Evolutionary conservation across 1,140 invertebrate species (phyloP).

Genomic region (Dreissena rostriformis): DNA sequence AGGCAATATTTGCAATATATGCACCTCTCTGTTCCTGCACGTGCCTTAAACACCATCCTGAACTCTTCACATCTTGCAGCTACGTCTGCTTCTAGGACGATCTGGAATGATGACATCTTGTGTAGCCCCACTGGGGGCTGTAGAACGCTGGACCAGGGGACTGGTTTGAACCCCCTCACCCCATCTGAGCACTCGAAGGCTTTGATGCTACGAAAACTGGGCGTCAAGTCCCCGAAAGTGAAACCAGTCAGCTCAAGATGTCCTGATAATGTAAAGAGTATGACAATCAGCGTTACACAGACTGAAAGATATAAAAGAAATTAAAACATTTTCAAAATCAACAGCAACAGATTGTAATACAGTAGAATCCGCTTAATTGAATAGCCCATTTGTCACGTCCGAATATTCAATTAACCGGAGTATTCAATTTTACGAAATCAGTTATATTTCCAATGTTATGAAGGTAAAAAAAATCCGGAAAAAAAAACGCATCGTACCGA

Average conservation of each 20-base stretch:
- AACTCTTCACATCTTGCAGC: constrained; percentile 83
- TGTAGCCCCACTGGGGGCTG: constrained; percentile 74
- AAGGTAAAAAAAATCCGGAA: too few relatives aligned
- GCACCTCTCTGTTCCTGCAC: constrained; percentile 83
- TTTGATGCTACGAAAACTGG: constrained; percentile 68
- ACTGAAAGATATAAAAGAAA: not conserved
- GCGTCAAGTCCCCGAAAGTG: constrained; percentile 75
- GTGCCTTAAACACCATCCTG: constrained; percentile 82
- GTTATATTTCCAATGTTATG: too few relatives aligned
- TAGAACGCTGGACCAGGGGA: constrained; percentile 71
- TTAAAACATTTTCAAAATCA: not conserved
- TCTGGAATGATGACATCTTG: constrained; percentile 77
- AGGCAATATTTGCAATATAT: constrained; percentile 17
- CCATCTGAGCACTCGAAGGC: constrained; percentile 76
- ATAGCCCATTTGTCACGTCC: too few relatives aligned
- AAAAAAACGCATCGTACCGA: too few relatives aligned
- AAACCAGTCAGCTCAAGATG: constrained; percentile 71
- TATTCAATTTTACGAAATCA: too few relatives aligned
- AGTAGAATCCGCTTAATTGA: too few relatives aligned
- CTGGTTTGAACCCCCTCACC: constrained; percentile 69
- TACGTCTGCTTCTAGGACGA: constrained; percentile 83
- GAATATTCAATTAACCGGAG: too few relatives aligned
- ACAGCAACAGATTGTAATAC: too few relatives aligned
- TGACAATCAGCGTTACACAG: not conserved
- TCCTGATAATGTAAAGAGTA: constrained; percentile 55